Evolutionary conservation across 2,113 vertebrate genomes (phyloP), one percentile per base, ranked within the genome.

Genomic region (Percopsis transmontana): DNA sequence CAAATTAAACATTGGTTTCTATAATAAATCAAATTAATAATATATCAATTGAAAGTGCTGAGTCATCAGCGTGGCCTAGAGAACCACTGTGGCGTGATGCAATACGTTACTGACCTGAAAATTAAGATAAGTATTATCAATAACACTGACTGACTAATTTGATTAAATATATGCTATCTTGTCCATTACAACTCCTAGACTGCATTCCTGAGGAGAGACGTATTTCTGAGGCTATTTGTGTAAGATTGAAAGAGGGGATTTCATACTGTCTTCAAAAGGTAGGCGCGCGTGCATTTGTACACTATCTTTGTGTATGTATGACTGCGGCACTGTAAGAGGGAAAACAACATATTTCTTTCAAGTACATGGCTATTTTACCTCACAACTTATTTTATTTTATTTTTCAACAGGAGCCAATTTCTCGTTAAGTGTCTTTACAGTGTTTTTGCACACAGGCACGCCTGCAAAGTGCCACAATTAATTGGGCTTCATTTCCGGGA

Each of bases 401-500:
- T 83, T 87, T 89, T 85, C 80, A 87, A 79, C 78, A 75, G 69
- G 62, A 89, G 86, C 83, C 88, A 91, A 89, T 90, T 92, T 92
- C 86, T 83, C 66, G 70, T 84, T 87, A 88, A 91, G 85, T 89
- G 87, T 88, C 86, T 90, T 87, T 89, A 87, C 77, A 87, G 68
- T 83, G 71, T 90, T 90, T 87, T 87, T 78, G 74, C 84, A 80
- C 66, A 80, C 81, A 84, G 63, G 75, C 75, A 70, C 66, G 76
- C 78, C 83, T 81, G 76, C 79, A 85, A 91, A 88, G 87, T 91
- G 88, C 82, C 85, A 90, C 84, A 90, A 92, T 92, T 92, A 92
- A 92, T 92, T 92, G 89, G 87, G 88, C 85, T 89, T 91, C 83
- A 91, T 90, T 90, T 91, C 88, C 85, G 68, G 80, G 80, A 90